Conservation (phyloP, 2,888 invertebrate species). For the Morpho achilles region DNA sequence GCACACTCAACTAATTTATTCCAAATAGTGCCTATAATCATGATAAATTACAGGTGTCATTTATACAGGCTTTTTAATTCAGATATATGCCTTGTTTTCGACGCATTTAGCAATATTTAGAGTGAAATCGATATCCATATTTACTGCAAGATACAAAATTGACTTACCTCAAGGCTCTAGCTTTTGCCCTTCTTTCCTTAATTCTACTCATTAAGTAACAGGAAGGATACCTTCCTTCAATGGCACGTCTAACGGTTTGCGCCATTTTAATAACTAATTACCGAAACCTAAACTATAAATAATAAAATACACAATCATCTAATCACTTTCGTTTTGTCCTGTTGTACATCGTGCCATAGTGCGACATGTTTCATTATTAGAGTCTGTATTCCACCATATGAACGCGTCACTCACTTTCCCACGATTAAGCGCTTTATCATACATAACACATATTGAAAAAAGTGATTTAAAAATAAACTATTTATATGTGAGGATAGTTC, state of each 20-base stretch:
- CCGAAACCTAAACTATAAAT: conserved; percentile 43
- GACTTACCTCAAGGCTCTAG: conserved; percentile 77
- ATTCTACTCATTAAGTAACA: conserved; percentile 85
- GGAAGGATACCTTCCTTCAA: conserved; percentile 88
- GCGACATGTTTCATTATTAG: conserved; percentile 62
- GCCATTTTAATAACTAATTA: conserved; percentile 79
- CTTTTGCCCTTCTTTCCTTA: conserved; percentile 85
- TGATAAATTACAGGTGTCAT: too few relatives aligned
- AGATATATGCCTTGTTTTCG: too few relatives aligned
- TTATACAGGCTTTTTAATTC: too few relatives aligned
- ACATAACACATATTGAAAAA: conserved; percentile 4
- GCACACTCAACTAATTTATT: too few relatives aligned
- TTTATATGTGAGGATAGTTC: neutral
- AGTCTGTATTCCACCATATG: conserved; percentile 26
- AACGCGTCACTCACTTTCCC: conserved; percentile 1
- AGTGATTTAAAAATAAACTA: too few relatives aligned
- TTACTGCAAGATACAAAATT: neutral
- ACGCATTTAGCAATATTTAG: neutral
- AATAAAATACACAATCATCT: conserved; percentile 56
- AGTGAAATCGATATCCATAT: neutral
- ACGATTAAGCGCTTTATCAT: conserved; percentile 6
- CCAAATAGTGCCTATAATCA: too few relatives aligned
- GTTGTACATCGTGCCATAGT: conserved; percentile 68
- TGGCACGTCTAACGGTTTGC: conserved; percentile 83
- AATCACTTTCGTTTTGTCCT: conserved; percentile 75